These are phyloP conservation scores for Blastobasis adustella DNA, from an alignment of 2,888 invertebrate genomes.

Conservation along the genomic window DNA sequence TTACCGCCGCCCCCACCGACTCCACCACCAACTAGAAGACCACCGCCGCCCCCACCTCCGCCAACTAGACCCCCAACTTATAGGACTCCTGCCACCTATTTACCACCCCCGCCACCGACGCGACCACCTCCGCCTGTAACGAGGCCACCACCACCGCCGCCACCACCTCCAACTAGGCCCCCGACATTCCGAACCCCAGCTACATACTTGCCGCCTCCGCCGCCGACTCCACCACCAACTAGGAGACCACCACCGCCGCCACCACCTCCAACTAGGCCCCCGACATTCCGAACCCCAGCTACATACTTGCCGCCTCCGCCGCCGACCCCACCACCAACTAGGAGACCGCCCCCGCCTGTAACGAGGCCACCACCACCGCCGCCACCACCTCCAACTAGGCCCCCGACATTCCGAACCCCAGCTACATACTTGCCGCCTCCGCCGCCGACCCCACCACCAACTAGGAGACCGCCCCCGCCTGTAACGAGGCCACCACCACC, in stretches of 20 bases:
- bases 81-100: slow-evolving; percentile 15
- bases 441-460: too few relatives aligned
- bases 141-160: slow-evolving; percentile 5
- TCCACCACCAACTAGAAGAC: slow-evolving; percentile 9
- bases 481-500: slow-evolving; percentile 17
- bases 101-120: slow-evolving; percentile 9
- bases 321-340: slow-evolving; percentile 7
- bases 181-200: slow-evolving; percentile 6
- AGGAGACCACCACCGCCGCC: slow-evolving; percentile 7
- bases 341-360: slow-evolving; percentile 7
- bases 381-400: slow-evolving; percentile 5
- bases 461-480: slow-evolving; percentile 4
- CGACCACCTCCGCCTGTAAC: slow-evolving; percentile 11
- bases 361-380: not conserved
- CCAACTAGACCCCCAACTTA: slow-evolving; percentile 11
- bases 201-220: slow-evolving; percentile 6
- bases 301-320: slow-evolving; percentile 10
- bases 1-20: slow-evolving; percentile 10
- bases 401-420: slow-evolving; percentile 16
- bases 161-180: slow-evolving; percentile 9
- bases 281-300: too few relatives aligned
- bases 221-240: slow-evolving; percentile 11
- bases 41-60: slow-evolving; percentile 6
- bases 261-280: slow-evolving; percentile 12
- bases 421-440: slow-evolving; percentile 4